Conservation (phyloP, 2,113 vertebrate species). For the Neolamprologus fasciatus region DNA sequence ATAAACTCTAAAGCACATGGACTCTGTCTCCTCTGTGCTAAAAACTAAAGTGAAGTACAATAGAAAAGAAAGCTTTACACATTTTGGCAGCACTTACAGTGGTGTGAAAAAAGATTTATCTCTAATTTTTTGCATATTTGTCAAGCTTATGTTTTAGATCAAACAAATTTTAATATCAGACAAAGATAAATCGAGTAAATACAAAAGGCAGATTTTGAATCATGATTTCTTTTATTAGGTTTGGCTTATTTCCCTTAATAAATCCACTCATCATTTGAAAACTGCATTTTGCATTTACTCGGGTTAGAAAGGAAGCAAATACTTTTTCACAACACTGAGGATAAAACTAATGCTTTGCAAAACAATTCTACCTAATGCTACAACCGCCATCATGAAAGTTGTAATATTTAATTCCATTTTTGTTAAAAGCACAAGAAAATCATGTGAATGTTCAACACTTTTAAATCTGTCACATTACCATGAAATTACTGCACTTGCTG, state of each 20-base stretch:
- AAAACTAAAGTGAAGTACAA: not conserved
- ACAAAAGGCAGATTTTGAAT: not conserved
- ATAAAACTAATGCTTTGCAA: not conserved
- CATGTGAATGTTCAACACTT: not conserved
- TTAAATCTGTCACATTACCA: not conserved
- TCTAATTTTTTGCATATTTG: rapidly evolving
- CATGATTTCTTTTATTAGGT: rapidly evolving
- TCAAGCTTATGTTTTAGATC: not conserved
- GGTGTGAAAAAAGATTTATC: rapidly evolving
- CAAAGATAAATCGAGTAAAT: not conserved
- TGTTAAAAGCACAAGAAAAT: not conserved
- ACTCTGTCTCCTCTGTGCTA: not conserved
- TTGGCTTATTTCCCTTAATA: not conserved
- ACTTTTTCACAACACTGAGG: not conserved
- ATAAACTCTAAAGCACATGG: not conserved
- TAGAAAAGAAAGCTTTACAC: not conserved
- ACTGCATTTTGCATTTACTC: not conserved
- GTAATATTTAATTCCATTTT: not conserved
- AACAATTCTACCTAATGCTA: not conserved
- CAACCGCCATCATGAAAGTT: not conserved
- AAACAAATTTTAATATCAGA: not conserved
- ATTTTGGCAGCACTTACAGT: not conserved
- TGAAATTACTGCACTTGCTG: not conserved
- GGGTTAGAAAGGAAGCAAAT: not conserved
- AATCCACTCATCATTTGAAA: not conserved